These are phyloP conservation scores for Drosophila nasuta DNA, from an alignment of 1,140 invertebrate species.

Conservation along the genomic window DNA sequence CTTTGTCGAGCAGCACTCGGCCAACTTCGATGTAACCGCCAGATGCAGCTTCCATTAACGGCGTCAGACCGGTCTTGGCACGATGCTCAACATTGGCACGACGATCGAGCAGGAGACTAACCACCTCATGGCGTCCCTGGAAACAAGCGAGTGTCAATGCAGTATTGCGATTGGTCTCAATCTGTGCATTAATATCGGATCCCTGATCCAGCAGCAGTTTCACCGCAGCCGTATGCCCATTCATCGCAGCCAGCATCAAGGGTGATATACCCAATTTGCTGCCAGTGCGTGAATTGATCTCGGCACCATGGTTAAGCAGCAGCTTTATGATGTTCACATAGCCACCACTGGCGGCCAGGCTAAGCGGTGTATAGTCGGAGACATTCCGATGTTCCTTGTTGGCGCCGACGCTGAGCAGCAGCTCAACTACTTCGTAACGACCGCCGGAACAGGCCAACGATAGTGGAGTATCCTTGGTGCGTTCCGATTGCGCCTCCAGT, in stretches of 20 bases:
- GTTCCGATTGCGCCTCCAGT: constrained; percentile 98
- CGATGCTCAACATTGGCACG: constrained; percentile 99
- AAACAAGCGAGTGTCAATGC: constrained; percentile 99
- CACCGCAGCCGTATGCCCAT: constrained; percentile 97
- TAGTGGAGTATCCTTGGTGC: constrained; percentile 99
- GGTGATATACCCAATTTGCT: constrained; percentile 99
- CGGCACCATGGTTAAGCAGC: constrained; percentile 95
- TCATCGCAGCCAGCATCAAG: constrained; percentile 99
- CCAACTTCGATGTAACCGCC: constrained; percentile 99
- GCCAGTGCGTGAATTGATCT: constrained; percentile 99
- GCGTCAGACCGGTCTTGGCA: constrained; percentile 99
- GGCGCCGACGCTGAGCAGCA: constrained; percentile 94
- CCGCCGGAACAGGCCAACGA: constrained; percentile 99
- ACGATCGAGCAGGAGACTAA: constrained; percentile 96
- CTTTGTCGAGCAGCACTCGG: constrained; percentile 96
- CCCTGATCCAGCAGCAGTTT: constrained; percentile 98
- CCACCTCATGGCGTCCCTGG: constrained; percentile 99
- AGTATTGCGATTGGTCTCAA: constrained; percentile 99
- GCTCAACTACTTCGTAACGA: constrained; percentile 97
- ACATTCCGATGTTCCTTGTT: constrained; percentile 99
- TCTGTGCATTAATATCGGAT: constrained; percentile 99
- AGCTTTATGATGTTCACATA: constrained; percentile 99
- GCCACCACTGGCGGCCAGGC: constrained; percentile 98
- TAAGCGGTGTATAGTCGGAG: constrained; percentile 99
- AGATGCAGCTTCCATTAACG: constrained; percentile 99